Conservation (phyloP, 2,797 vertebrate species). For the Scolopax bukidnonensis region DNA sequence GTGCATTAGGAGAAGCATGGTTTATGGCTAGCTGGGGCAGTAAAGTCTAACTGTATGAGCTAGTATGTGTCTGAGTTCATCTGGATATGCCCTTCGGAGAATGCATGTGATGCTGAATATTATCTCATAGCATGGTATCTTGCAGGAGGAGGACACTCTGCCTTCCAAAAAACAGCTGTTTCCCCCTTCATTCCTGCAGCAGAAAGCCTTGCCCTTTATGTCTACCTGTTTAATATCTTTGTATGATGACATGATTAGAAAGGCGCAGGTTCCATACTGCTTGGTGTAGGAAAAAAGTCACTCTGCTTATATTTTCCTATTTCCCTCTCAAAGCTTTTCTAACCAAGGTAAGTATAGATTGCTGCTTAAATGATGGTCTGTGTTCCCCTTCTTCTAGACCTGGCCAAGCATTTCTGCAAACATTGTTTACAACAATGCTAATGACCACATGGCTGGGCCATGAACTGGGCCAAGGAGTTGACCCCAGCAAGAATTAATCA, state of each 20-base stretch:
- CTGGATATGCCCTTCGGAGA: background rate
- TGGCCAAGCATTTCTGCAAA: background rate
- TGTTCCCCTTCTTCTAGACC: background rate
- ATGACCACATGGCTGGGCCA: background rate
- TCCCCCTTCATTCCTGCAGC: background rate
- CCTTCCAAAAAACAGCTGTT: slow-evolving; percentile 28
- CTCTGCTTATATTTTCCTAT: background rate
- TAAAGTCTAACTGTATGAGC: background rate
- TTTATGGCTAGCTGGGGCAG: background rate
- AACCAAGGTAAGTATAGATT: background rate
- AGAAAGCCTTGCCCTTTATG: background rate
- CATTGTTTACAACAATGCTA: background rate
- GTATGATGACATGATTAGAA: background rate
- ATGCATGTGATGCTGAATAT: background rate
- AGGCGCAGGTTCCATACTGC: background rate
- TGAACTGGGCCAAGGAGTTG: slow-evolving; percentile 3
- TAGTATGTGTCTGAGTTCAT: background rate
- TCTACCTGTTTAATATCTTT: background rate
- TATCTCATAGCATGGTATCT: background rate
- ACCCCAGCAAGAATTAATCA: background rate
- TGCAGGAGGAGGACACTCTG: slow-evolving; percentile 9
- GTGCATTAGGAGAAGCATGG: background rate
- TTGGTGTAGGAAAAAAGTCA: background rate
- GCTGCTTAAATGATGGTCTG: background rate
- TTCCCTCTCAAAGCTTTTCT: background rate